phyloP scores from a whole-genome alignment of 2,888 invertebrate genomes.

The Himalopsyche japonica region DNA sequence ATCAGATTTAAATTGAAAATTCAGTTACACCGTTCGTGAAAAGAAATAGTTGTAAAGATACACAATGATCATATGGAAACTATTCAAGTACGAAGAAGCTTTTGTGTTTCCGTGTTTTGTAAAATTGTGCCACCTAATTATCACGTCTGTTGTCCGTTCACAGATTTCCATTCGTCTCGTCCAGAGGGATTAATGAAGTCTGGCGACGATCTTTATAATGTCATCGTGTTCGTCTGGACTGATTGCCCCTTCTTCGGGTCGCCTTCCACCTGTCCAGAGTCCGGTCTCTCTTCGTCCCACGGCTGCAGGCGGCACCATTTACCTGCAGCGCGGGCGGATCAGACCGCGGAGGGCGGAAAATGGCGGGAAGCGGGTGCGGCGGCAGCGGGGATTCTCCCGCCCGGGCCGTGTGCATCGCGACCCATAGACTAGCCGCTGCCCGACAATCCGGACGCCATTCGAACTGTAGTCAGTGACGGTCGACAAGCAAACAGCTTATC shows the following conservation, averaged over 20 bases:
- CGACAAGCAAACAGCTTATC: slow-evolving; percentile 52
- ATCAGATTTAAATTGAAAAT: too few relatives aligned
- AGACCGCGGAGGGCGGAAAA: slow-evolving; percentile 45
- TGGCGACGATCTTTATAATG: neutral
- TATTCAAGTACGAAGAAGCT: neutral
- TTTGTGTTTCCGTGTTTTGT: neutral
- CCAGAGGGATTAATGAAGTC: neutral
- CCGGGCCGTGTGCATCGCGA: slow-evolving; percentile 61
- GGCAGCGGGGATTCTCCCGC: slow-evolving; percentile 53
- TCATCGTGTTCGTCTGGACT: neutral
- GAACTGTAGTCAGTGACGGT: slow-evolving; percentile 55
- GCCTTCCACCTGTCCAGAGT: neutral
- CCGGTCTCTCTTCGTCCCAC: slow-evolving; percentile 26
- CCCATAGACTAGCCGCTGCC: slow-evolving; percentile 57
- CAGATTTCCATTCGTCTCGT: neutral
- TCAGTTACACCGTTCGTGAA: too few relatives aligned
- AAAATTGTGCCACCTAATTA: neutral
- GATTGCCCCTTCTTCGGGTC: neutral
- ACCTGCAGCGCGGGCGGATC: slow-evolving; percentile 21
- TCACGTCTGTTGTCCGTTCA: neutral
- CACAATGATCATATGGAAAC: neutral
- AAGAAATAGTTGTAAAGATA: too few relatives aligned
- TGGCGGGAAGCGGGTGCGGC: slow-evolving; percentile 32
- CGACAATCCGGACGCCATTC: slow-evolving; percentile 53
- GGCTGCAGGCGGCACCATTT: slow-evolving; percentile 36